phyloP scores from a whole-genome alignment of 2,888 invertebrate genomes.

The Empis livida region DNA sequence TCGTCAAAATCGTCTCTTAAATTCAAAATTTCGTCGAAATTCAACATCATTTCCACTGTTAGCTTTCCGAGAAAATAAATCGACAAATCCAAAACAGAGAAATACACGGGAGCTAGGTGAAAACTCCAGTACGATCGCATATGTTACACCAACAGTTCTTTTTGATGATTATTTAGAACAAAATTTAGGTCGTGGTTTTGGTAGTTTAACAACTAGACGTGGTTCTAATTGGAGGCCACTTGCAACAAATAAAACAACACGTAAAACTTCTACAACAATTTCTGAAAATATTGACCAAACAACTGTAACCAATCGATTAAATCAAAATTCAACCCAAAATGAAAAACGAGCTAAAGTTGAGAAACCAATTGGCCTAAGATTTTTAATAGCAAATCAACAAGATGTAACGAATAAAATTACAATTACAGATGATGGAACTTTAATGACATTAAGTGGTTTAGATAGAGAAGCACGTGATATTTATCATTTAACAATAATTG shows the following conservation, averaged over 20 bases:
- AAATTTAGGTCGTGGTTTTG: neutral
- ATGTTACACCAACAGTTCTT: conserved; percentile 1
- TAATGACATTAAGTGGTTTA: conserved; percentile 61
- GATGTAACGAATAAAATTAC: conserved; percentile 68
- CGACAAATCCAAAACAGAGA: neutral
- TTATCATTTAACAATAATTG: conserved; percentile 67
- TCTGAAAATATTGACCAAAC: neutral
- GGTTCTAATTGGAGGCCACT: conserved; percentile 10
- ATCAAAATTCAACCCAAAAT: neutral
- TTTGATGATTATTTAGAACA: conserved; percentile 1
- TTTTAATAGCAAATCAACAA: conserved; percentile 70
- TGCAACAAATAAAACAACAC: neutral
- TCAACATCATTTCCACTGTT: conserved; percentile 3
- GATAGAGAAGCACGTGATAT: conserved; percentile 62
- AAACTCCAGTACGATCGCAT: conserved; percentile 1
- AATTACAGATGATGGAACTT: conserved; percentile 63
- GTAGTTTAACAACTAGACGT: conserved; percentile 3
- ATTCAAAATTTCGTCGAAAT: conserved; percentile 10
- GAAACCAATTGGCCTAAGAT: conserved; percentile 42
- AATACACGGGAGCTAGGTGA: conserved; percentile 3
- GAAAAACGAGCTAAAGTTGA: conserved; percentile 21
- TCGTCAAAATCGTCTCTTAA: conserved; percentile 12
- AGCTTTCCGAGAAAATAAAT: neutral
- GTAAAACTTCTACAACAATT: neutral
- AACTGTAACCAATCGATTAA: neutral